Evolutionary conservation across 2,113 vertebrate genomes (phyloP).

Genomic region (Gracilinanus agilis): DNA sequence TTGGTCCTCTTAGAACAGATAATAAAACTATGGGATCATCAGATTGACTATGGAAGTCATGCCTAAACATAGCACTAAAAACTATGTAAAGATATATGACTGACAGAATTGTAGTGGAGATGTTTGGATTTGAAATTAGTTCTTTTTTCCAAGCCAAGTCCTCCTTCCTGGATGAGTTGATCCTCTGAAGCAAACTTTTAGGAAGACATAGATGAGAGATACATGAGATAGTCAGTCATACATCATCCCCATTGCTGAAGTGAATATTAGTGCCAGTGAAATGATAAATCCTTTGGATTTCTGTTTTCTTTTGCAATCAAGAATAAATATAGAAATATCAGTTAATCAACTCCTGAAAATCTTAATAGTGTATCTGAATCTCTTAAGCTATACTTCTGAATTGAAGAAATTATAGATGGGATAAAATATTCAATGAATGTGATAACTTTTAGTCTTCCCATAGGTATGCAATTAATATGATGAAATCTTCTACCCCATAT

Average conservation of each 20-base stretch:
- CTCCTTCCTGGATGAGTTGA: background rate
- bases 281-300: background rate
- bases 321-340: background rate
- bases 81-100: background rate
- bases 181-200: background rate
- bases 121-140: background rate
- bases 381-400: background rate
- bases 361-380: background rate
- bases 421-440: background rate
- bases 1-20: too few species aligned
- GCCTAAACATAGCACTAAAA: background rate
- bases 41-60: too few species aligned
- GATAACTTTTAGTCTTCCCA: background rate
- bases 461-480: background rate
- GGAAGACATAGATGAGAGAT: background rate
- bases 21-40: too few species aligned
- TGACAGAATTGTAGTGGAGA: background rate
- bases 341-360: background rate
- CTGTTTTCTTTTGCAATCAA: background rate
- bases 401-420: background rate
- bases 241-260: background rate
- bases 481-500: background rate
- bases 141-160: background rate
- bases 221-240: background rate
- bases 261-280: background rate